Evolutionary conservation across 2,113 vertebrate species (phyloP), one percentile per base, ranked within the genome.

Genomic region (Pelmatolapia mariae): DNA sequence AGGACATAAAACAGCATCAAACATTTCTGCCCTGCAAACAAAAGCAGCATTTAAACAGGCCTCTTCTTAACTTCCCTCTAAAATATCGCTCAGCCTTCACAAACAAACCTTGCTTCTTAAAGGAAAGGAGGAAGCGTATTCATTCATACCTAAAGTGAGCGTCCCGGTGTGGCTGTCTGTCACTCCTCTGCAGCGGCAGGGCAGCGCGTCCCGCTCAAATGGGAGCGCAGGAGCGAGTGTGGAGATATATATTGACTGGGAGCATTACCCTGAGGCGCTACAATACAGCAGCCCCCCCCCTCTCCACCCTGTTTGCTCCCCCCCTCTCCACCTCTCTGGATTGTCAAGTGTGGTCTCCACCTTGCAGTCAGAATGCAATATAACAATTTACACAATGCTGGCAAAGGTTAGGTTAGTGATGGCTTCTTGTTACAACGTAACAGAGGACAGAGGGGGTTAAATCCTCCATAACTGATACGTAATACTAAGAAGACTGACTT

Each of bases 181-280:
- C 92, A 68, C 87, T 91, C 84, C 88, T 93, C 90, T 80, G 95
- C 90, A 86, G 94, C 87, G 82, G 91, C 91, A 85, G 90, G 87
- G 91, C 90, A 89, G 92, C 86, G 86, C 90, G 83, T 94, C 92
- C 92, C 79, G 87, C 94, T 95, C 92, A 93, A 95, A 95, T 94
- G 95, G 95, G 92, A 94, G 94, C 87, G 89, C 88, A 91, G 92
- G 31, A 93, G 92, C 83, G 78, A 91, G 79, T 76, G 93, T 89
- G 94, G 78, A 93, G 88, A 94, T 96, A 93, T 96, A 96, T 96
- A 96, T 95, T 96, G 95, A 96, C 96, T 96, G 76, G 94, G 94
- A 96, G 96, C 95, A 61, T 81, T 91, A 94, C 89, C 96, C 93
- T 61, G 86, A 93, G 96, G 95, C 95, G 43, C 92, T 94, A 95